These are phyloP conservation scores for Coenonympha arcania DNA, from an alignment of 2,888 invertebrate genomes.

Conservation along the genomic window DNA sequence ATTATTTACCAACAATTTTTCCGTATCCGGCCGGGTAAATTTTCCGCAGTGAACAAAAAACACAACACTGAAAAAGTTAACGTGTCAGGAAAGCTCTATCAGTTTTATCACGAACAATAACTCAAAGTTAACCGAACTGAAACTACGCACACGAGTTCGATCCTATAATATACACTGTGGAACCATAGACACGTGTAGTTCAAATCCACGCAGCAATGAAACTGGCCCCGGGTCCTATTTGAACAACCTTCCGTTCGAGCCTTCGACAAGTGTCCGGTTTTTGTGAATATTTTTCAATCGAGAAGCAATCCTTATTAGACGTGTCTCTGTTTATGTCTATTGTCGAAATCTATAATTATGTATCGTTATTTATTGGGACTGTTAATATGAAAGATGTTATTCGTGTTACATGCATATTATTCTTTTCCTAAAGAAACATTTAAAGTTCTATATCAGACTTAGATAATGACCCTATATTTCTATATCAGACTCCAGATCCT, in stretches of 20 bases:
- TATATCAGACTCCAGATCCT: too few relatives aligned
- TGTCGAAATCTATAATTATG: not conserved
- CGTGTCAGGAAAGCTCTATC: not conserved
- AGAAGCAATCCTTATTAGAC: not conserved
- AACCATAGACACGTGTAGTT: not conserved
- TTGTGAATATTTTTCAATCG: constrained; percentile 1
- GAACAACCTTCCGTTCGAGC: not conserved
- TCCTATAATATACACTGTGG: not conserved
- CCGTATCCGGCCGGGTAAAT: too few relatives aligned
- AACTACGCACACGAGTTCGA: not conserved
- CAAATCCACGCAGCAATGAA: not conserved
- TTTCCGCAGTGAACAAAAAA: too few relatives aligned
- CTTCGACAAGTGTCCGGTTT: constrained; percentile 3
- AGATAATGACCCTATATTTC: too few relatives aligned
- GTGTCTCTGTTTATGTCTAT: not conserved
- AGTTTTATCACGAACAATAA: not conserved
- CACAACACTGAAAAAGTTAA: not conserved
- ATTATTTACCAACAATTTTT: too few relatives aligned
- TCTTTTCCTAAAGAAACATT: too few relatives aligned
- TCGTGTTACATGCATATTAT: too few relatives aligned
- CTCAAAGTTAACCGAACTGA: not conserved
- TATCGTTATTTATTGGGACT: not conserved
- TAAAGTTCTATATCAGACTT: too few relatives aligned
- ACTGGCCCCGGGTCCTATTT: constrained; percentile 1
- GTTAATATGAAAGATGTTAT: not conserved